Evolutionary conservation across 2,888 invertebrate genomes (phyloP).

Genomic region (Petrolisthes cinctipes): DNA sequence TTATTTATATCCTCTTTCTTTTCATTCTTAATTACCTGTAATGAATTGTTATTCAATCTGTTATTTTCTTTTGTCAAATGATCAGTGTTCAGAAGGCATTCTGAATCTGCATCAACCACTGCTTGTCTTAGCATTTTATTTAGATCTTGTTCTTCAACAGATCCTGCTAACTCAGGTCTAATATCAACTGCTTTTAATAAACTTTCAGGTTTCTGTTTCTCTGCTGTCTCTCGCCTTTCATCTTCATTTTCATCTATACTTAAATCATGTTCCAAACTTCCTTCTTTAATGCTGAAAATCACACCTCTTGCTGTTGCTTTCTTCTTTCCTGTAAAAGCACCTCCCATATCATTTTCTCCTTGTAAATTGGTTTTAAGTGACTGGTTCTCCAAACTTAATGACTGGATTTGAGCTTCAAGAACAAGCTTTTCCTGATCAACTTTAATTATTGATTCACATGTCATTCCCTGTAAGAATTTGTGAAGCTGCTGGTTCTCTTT

Average conservation of each 20-base stretch:
- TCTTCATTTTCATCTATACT: background rate
- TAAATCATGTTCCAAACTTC: background rate
- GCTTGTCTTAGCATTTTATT: background rate
- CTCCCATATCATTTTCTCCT: conserved; percentile 17
- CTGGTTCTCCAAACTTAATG: conserved; percentile 40
- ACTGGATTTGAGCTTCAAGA: conserved; percentile 44
- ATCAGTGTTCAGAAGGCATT: background rate
- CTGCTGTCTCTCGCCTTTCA: background rate
- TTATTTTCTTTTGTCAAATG: conserved; percentile 20
- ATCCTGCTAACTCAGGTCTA: no score
- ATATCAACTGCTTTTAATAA: background rate
- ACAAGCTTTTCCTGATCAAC: conserved; percentile 55
- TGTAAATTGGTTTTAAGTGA: conserved; percentile 29
- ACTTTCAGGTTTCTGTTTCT: no score
- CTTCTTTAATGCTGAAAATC: conserved; percentile 15
- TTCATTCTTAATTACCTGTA: conserved; percentile 27
- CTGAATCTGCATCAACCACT: background rate
- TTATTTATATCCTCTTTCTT: conserved; percentile 8
- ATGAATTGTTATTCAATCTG: conserved; percentile 17
- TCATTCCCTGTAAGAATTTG: conserved; percentile 54
- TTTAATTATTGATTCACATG: conserved; percentile 49
- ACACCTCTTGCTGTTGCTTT: conserved; percentile 30
- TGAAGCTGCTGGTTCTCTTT: conserved; percentile 58
- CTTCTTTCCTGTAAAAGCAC: background rate
- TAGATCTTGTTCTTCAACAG: background rate